Evolutionary conservation across 1,140 invertebrate genomes (phyloP).

Genomic region (Aradophagus sp.): DNA sequence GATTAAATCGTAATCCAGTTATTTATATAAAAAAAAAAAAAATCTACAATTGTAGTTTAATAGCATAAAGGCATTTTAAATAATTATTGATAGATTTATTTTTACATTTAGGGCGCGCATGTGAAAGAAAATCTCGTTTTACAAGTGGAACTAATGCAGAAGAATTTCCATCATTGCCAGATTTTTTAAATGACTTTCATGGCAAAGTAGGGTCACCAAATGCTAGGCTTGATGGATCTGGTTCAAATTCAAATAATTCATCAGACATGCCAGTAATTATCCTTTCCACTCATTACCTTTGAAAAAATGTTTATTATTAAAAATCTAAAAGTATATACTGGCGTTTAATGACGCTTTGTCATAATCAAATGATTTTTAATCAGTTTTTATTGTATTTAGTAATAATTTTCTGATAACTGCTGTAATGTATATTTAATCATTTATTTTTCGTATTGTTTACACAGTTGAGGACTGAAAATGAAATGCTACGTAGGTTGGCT

Average conservation of each 20-base stretch:
- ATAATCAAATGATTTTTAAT: too few species aligned
- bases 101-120: constrained; percentile 46
- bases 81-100: too few species aligned
- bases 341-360: too few species aligned
- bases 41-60: too few species aligned
- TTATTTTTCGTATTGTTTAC: constrained; percentile 16
- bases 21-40: too few species aligned
- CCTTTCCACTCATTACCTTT: too few species aligned
- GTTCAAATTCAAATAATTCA: constrained; percentile 64
- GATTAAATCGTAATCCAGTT: too few species aligned
- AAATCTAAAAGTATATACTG: too few species aligned
- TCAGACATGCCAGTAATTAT: constrained; percentile 63
- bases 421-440: constrained; percentile 9
- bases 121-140: constrained; percentile 54
- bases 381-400: too few species aligned
- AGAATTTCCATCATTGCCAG: constrained; percentile 76
- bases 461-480: constrained; percentile 76
- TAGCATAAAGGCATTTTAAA: too few species aligned
- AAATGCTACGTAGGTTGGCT: constrained; percentile 76
- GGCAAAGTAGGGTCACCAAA: constrained; percentile 71
- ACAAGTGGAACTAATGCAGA: constrained; percentile 28
- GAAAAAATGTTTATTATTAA: too few species aligned
- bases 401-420: background rate
- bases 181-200: constrained; percentile 82
- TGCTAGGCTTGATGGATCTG: constrained; percentile 73